Conservation (phyloP, 2,888 invertebrate species). For the Anticlea derivata region DNA sequence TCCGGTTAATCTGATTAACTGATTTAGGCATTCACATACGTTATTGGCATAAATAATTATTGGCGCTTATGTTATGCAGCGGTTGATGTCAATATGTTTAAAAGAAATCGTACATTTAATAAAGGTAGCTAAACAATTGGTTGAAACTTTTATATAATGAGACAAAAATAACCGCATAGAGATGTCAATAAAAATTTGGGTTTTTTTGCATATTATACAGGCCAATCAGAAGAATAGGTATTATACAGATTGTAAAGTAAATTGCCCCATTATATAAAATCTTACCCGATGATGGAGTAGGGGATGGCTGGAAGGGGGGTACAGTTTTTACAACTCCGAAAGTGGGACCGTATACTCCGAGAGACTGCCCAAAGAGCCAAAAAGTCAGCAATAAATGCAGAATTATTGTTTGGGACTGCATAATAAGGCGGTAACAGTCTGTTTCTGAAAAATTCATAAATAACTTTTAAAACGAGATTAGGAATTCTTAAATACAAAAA, state of each 20-base stretch:
- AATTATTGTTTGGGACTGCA: conserved; percentile 20
- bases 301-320: conserved; percentile 43
- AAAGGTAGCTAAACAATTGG: not conserved
- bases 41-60: not conserved
- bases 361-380: conserved; percentile 40
- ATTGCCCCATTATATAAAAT: conserved; percentile 41
- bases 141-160: conserved; percentile 39
- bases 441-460: conserved; percentile 25
- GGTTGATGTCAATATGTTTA: not conserved
- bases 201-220: conserved; percentile 39
- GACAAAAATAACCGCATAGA: conserved; percentile 30
- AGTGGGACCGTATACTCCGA: conserved; percentile 52
- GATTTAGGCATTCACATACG: conserved; percentile 3
- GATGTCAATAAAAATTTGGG: not conserved
- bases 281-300: conserved; percentile 57
- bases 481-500: not conserved
- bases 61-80: not conserved
- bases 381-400: conserved; percentile 34
- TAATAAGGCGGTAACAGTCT: conserved; percentile 23
- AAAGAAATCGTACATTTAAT: not conserved
- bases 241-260: conserved; percentile 14
- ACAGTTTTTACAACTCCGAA: conserved; percentile 54
- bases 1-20: not conserved
- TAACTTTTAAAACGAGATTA: conserved; percentile 13
- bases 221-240: conserved; percentile 34